phyloP scores from a whole-genome alignment of 1,140 invertebrate genomes.

The Thaumetopoea pityocampa region DNA sequence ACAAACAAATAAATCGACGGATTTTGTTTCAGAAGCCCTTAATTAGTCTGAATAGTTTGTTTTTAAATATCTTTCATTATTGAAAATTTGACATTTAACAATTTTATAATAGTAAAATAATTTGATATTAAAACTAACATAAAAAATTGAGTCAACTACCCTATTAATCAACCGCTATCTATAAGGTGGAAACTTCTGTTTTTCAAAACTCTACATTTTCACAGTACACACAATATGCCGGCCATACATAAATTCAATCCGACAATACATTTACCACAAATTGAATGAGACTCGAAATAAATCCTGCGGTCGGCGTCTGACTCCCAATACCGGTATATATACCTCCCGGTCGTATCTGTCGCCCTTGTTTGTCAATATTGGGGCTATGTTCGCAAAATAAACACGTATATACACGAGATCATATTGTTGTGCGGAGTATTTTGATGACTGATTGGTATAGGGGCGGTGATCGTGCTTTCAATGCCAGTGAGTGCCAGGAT shows the following conservation, averaged over 20 bases:
- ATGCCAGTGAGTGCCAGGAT: too few species aligned
- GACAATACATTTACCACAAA: conserved; percentile 66
- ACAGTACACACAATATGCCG: conserved; percentile 22
- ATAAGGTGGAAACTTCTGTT: neutral
- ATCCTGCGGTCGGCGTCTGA: conserved; percentile 63
- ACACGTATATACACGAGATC: conserved; percentile 30
- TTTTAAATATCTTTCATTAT: too few species aligned
- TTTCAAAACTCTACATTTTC: conserved; percentile 13
- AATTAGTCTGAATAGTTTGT: too few species aligned
- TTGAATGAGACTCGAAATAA: conserved; percentile 70
- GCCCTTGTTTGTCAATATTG: conserved; percentile 53
- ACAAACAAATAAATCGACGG: too few species aligned
- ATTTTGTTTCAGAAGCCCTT: too few species aligned
- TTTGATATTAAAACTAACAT: too few species aligned
- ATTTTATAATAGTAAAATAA: too few species aligned
- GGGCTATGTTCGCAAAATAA: conserved; percentile 42
- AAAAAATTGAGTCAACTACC: too few species aligned
- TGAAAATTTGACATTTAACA: too few species aligned
- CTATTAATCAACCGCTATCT: conserved; percentile 1
- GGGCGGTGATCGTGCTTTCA: too few species aligned
- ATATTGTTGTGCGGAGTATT: conserved; percentile 5
- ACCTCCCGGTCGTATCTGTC: conserved; percentile 42
- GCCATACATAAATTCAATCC: conserved; percentile 55
- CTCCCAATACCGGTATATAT: conserved; percentile 43
- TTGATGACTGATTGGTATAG: too few species aligned